These are phyloP conservation scores for Leptarthrus brevirostris DNA, from an alignment of 2,888 invertebrate genomes.

Conservation along the genomic window DNA sequence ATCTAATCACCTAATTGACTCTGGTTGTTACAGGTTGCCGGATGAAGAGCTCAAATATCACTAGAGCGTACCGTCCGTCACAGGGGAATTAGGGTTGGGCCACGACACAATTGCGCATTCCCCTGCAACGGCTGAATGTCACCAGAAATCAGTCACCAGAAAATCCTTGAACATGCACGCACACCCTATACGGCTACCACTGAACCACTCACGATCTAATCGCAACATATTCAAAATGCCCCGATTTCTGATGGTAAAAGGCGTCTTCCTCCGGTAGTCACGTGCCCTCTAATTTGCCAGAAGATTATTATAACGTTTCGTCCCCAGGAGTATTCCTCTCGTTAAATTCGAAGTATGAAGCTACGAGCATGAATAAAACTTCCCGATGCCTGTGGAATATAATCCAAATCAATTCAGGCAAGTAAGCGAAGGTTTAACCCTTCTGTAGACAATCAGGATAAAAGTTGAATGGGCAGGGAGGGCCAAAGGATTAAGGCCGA, in stretches of 20 bases:
- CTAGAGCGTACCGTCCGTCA: not conserved
- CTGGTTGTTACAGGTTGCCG: not conserved
- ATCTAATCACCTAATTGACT: conserved; percentile 45
- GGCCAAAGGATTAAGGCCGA: not conserved
- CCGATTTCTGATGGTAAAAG: conserved; percentile 22
- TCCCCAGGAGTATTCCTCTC: conserved; percentile 41
- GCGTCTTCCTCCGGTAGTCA: conserved; percentile 21
- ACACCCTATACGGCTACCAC: conserved; percentile 39
- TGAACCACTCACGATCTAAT: conserved; percentile 49
- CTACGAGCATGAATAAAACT: conserved; percentile 12
- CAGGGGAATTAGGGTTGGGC: conserved; percentile 41
- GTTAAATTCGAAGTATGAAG: conserved; percentile 3
- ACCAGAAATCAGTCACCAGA: conserved; percentile 51
- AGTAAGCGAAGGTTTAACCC: conserved; percentile 37
- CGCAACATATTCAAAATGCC: conserved; percentile 48
- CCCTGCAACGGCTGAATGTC: conserved; percentile 12
- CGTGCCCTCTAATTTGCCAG: conserved; percentile 51
- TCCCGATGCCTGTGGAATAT: not conserved
- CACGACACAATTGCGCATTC: conserved; percentile 32
- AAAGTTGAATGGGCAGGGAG: conserved; percentile 2
- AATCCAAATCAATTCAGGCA: conserved; percentile 46
- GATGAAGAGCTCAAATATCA: conserved; percentile 33
- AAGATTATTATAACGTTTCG: conserved; percentile 46
- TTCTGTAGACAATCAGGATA: conserved; percentile 2
- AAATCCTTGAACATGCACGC: conserved; percentile 50